Percentiles rank a stretch among this genome's conserved stretches.
phyloP scores from a whole-genome alignment of 1,140 invertebrate genomes.

The Drosophila fuyamai region DNA sequence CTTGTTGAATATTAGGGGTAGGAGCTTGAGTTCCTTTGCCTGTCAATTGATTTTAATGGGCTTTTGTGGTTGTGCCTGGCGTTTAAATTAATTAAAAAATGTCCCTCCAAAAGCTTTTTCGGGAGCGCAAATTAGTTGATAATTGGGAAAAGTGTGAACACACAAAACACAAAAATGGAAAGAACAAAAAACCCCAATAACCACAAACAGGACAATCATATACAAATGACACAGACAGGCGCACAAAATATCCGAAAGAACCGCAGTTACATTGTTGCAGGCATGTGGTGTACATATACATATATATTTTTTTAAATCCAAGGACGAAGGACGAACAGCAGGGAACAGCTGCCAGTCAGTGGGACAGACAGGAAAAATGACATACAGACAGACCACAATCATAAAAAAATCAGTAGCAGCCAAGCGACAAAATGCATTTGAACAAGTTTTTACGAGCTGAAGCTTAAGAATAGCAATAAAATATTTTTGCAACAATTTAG shows the following conservation, averaged over 20 bases:
- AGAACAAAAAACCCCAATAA: conserved; percentile 34
- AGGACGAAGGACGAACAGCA: conserved; percentile 24
- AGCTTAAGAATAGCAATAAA: conserved; percentile 73
- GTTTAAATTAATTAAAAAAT: conserved; percentile 74
- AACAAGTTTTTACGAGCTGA: conserved; percentile 66
- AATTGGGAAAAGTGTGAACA: conserved; percentile 41
- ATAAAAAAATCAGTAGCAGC: conserved; percentile 76
- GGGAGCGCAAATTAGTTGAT: conserved; percentile 6
- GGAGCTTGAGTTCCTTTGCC: background rate
- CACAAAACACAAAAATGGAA: conserved; percentile 22
- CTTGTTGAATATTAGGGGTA: conserved; percentile 46
- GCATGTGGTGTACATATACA: conserved; percentile 14
- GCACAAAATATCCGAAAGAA: conserved; percentile 25
- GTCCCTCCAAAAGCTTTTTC: conserved; percentile 7
- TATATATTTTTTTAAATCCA: conserved; percentile 6
- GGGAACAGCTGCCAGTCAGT: conserved; percentile 53
- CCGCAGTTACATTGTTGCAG: conserved; percentile 55
- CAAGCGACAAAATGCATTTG: conserved; percentile 74
- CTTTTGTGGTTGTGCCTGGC: conserved; percentile 46
- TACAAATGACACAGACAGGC: conserved; percentile 39
- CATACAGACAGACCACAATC: conserved; percentile 49
- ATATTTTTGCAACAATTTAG: conserved; percentile 79
- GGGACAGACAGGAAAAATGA: conserved; percentile 11
- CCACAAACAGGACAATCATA: conserved; percentile 77
- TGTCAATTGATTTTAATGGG: conserved; percentile 74